These are phyloP conservation scores for Ginglymostoma cirratum DNA, from an alignment of 2,113 vertebrate species.

Conservation along the genomic window DNA sequence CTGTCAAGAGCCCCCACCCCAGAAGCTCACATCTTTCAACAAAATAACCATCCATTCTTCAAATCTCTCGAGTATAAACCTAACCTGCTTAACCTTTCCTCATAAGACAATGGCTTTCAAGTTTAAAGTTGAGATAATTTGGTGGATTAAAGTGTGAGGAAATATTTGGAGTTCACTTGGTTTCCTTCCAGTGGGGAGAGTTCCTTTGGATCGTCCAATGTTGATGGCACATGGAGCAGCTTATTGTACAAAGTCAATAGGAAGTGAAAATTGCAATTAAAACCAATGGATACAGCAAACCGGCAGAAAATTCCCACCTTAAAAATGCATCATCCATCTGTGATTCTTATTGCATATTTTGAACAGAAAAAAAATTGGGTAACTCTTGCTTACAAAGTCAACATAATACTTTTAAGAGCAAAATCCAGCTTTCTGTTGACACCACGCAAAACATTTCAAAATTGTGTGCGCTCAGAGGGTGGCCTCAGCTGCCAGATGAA, in stretches of 20 bases:
- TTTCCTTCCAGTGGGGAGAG: background rate
- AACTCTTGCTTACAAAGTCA: background rate
- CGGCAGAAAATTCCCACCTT: conserved; percentile 8
- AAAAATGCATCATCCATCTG: background rate
- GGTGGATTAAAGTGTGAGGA: background rate
- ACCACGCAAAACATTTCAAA: background rate
- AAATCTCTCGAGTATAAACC: too few species aligned
- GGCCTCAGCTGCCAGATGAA: background rate
- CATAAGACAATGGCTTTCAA: too few species aligned
- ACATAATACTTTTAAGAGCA: background rate
- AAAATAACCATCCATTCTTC: too few species aligned
- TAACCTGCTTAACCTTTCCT: too few species aligned
- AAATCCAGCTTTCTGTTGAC: background rate
- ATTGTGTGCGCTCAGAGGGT: background rate
- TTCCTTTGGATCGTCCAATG: conserved; percentile 5
- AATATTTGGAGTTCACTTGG: background rate
- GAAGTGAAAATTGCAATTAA: conserved; percentile 26
- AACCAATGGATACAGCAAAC: background rate
- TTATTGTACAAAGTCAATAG: conserved; percentile 36
- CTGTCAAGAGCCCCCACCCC: too few species aligned
- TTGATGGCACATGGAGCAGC: conserved; percentile 18
- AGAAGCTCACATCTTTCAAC: too few species aligned
- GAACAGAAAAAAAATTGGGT: background rate
- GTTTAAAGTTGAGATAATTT: background rate
- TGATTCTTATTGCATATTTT: background rate